Evolutionary conservation across 2,888 invertebrate species (phyloP).

Genomic region (Apamea crenata): DNA sequence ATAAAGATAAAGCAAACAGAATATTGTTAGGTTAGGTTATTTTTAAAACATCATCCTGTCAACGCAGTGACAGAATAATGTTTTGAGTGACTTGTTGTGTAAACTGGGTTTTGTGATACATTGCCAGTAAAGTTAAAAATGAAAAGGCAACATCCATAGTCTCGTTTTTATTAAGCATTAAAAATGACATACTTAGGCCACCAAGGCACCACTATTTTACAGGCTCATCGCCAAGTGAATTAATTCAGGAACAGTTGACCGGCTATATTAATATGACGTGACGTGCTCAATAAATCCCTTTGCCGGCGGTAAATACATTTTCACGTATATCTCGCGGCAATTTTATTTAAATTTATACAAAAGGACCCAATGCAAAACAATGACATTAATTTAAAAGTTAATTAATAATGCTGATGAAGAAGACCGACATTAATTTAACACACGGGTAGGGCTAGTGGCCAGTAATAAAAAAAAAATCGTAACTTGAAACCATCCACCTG

Average conservation of each 20-base stretch:
- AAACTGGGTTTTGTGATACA: neutral
- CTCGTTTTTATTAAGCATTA: neutral
- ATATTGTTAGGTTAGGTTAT: neutral
- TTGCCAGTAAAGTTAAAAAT: neutral
- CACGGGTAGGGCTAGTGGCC: too few relatives aligned
- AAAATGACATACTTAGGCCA: neutral
- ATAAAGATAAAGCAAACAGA: neutral
- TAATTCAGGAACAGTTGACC: conserved; percentile 20
- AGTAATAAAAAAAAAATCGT: too few relatives aligned
- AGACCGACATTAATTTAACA: too few relatives aligned
- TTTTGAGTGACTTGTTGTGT: neutral
- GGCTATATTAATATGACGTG: conserved; percentile 28
- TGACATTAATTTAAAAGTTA: neutral
- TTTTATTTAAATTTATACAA: conserved; percentile 27
- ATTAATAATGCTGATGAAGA: too few relatives aligned
- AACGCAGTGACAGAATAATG: neutral
- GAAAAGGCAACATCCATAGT: neutral
- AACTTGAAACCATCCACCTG: too few relatives aligned
- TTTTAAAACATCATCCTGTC: neutral
- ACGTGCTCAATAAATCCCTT: conserved; percentile 31
- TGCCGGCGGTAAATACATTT: conserved; percentile 33
- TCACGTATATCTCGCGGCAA: conserved; percentile 3
- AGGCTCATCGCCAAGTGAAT: conserved; percentile 6
- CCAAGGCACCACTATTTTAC: neutral
- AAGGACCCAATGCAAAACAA: neutral